A percentile compares a stretch with the other conserved stretches of the same genome.
Conservation (phyloP, 2,888 invertebrate genomes). For the Philonicus albiceps region DNA sequence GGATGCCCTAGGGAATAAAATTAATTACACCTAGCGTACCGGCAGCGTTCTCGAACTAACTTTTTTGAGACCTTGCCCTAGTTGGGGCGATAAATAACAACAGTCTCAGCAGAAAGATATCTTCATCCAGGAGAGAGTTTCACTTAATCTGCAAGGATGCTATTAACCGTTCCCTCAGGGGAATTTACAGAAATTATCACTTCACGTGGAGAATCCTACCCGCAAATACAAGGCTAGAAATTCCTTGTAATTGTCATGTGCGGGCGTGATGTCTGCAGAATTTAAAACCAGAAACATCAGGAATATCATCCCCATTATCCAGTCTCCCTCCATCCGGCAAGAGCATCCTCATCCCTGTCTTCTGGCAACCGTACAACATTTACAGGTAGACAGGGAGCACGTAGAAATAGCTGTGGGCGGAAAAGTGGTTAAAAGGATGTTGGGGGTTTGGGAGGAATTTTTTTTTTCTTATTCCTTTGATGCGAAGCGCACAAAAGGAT, state of each 20-base stretch:
- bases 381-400: neutral
- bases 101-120: neutral
- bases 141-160: conserved; percentile 16
- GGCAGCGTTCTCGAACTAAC: neutral
- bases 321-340: neutral
- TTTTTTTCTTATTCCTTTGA: neutral
- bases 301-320: conserved; percentile 12
- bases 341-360: neutral
- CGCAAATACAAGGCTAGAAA: conserved; percentile 32
- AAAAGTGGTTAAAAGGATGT: neutral
- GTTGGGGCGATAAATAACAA: neutral
- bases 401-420: neutral
- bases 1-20: neutral
- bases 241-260: conserved; percentile 29
- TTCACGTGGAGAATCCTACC: conserved; percentile 20
- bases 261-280: conserved; percentile 24
- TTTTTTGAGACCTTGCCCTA: neutral
- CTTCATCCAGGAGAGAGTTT: neutral
- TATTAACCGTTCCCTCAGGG: conserved; percentile 9
- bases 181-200: conserved; percentile 38
- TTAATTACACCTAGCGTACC: neutral
- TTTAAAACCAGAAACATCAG: conserved; percentile 22
- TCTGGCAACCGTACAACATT: neutral
- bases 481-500: conserved; percentile 7
- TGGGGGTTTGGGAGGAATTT: neutral